phyloP scores from a whole-genome alignment of 92 coral and sea anemone genomes.

The Zoanthus solanderi region DNA sequence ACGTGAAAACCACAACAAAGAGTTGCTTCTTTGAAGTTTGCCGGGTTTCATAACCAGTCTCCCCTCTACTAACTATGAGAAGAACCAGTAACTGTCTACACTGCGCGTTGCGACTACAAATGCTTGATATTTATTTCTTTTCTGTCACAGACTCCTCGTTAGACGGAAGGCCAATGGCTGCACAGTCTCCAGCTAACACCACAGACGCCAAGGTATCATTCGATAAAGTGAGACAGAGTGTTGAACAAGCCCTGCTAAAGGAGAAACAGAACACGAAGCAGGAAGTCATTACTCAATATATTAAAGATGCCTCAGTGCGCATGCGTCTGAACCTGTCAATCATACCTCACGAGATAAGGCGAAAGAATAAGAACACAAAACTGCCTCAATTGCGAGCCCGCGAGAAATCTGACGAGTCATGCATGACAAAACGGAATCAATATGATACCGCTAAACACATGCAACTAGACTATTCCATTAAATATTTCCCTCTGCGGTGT shows the following conservation, averaged over 20 bases:
- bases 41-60: slow-evolving; percentile 40
- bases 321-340: slow-evolving; percentile 74
- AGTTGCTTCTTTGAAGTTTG: slow-evolving; percentile 49
- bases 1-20: slow-evolving; percentile 44
- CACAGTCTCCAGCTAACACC: not conserved
- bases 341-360: slow-evolving; percentile 52
- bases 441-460: slow-evolving; percentile 34
- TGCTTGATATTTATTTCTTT: no score
- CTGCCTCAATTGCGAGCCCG: slow-evolving; percentile 54
- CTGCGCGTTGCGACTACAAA: no score
- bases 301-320: slow-evolving; percentile 69
- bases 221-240: slow-evolving; percentile 68
- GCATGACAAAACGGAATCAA: slow-evolving; percentile 18
- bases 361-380: slow-evolving; percentile 40
- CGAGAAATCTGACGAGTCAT: slow-evolving; percentile 29
- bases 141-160: not conserved
- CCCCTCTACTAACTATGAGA: not conserved
- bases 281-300: slow-evolving; percentile 60
- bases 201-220: slow-evolving; percentile 54
- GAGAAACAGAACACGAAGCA: slow-evolving; percentile 54
- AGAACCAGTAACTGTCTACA: no score
- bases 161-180: slow-evolving; percentile 25
- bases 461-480: not conserved
- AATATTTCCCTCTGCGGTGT: not conserved
- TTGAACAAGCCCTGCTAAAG: slow-evolving; percentile 70